These are phyloP conservation scores for Mythimna albipuncta DNA, from an alignment of 2,888 invertebrate genomes.

Conservation along the genomic window DNA sequence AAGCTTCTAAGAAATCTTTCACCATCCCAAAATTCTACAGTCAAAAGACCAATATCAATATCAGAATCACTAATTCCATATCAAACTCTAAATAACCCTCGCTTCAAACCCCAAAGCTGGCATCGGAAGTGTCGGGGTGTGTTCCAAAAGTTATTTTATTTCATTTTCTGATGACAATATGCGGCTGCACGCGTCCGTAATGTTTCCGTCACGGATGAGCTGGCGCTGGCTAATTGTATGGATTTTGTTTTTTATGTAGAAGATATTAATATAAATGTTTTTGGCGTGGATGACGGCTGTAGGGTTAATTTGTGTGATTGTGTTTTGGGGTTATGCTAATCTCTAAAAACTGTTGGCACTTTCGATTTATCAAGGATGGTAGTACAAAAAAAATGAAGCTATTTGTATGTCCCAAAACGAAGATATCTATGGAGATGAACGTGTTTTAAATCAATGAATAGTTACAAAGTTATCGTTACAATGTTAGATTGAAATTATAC, in stretches of 20 bases:
- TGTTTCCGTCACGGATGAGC: slow-evolving; percentile 70
- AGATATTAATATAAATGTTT: slow-evolving; percentile 25
- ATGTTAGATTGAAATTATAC: too few species aligned
- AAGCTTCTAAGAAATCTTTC: not conserved
- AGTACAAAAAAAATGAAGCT: too few species aligned
- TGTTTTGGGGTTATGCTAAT: not conserved
- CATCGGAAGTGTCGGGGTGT: slow-evolving; percentile 68
- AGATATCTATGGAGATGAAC: too few species aligned
- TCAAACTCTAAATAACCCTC: slow-evolving; percentile 32
- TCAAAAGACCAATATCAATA: slow-evolving; percentile 15
- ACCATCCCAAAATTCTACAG: not conserved
- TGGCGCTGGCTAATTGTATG: slow-evolving; percentile 65
- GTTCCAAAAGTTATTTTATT: slow-evolving; percentile 63
- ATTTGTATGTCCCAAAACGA: too few species aligned
- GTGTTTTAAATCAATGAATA: too few species aligned
- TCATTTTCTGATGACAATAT: slow-evolving; percentile 63
- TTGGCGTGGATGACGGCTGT: not conserved
- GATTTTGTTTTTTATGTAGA: slow-evolving; percentile 41
- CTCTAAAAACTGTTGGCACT: too few species aligned
- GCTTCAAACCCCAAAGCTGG: slow-evolving; percentile 32
- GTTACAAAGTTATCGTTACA: too few species aligned
- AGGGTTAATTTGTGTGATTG: slow-evolving; percentile 12
- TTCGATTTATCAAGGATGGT: too few species aligned
- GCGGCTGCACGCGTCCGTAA: slow-evolving; percentile 67
- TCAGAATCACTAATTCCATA: slow-evolving; percentile 25